Conservation (phyloP, 2,888 invertebrate genomes). For the Odontomyia ornata region DNA sequence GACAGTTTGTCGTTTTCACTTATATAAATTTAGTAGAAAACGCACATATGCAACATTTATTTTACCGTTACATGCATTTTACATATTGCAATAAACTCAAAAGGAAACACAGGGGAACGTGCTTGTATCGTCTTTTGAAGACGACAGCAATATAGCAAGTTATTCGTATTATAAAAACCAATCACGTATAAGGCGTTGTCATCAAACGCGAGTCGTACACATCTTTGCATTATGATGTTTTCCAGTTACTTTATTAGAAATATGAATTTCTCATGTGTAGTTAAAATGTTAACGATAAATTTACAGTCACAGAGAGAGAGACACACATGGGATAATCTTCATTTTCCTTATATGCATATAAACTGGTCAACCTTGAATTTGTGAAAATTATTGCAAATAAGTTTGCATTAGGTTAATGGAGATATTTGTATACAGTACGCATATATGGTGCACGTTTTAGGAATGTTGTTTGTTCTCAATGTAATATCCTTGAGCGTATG, state of each 20-base stretch:
- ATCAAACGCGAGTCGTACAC: no score
- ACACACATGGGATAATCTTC: neutral
- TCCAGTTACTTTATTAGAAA: no score
- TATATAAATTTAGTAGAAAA: neutral
- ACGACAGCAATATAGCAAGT: neutral
- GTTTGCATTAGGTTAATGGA: neutral
- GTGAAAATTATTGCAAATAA: conserved; percentile 35
- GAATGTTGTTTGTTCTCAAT: conserved; percentile 27
- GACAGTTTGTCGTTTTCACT: neutral
- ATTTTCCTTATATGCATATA: neutral
- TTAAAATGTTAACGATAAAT: neutral
- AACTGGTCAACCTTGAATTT: conserved; percentile 36
- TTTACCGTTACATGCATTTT: neutral
- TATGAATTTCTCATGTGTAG: no score
- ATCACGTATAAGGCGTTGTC: conserved; percentile 32
- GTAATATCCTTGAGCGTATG: neutral
- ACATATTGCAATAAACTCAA: neutral
- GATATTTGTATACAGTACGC: no score
- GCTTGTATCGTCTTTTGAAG: neutral
- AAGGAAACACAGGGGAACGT: conserved; percentile 16
- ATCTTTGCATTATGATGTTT: no score
- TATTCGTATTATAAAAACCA: conserved; percentile 2
- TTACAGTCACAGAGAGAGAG: neutral
- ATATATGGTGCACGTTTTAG: neutral
- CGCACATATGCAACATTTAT: neutral